Conservation (phyloP, 1,140 invertebrate genomes). For the Trichoplusia ni region DNA sequence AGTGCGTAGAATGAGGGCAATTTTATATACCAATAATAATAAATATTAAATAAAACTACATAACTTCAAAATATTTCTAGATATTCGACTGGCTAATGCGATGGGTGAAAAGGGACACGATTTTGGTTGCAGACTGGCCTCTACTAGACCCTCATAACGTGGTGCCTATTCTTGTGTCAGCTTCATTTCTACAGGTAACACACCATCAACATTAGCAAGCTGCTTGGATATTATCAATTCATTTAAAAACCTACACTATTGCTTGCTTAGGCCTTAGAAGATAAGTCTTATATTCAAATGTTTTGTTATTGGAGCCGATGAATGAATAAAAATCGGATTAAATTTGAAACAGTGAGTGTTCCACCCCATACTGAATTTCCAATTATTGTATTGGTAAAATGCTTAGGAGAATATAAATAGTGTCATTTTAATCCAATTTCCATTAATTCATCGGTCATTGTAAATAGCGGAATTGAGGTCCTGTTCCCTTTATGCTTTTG, state of each 20-base stretch:
- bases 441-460: no score
- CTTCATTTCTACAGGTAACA: constrained; percentile 90
- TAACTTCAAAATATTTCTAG: constrained; percentile 15
- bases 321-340: no score
- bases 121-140: constrained; percentile 86
- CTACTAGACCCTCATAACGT: constrained; percentile 92
- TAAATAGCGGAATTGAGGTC: no score
- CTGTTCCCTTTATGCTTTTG: no score
- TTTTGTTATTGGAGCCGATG: no score
- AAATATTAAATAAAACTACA: neutral
- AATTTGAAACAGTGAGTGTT: no score
- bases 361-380: no score
- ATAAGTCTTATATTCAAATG: no score
- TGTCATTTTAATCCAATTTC: no score
- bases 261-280: neutral
- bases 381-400: no score
- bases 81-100: constrained; percentile 99
- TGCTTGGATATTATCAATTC: neutral
- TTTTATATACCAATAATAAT: no score
- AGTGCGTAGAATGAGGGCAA: neutral
- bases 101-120: constrained; percentile 91
- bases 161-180: constrained; percentile 95
- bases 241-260: neutral
- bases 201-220: neutral
- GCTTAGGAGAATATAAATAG: no score